Evolutionary conservation across 2,113 vertebrate species (phyloP), one percentile per base, ranked within the genome.

Genomic region (Pangasianodon hypophthalmus): DNA sequence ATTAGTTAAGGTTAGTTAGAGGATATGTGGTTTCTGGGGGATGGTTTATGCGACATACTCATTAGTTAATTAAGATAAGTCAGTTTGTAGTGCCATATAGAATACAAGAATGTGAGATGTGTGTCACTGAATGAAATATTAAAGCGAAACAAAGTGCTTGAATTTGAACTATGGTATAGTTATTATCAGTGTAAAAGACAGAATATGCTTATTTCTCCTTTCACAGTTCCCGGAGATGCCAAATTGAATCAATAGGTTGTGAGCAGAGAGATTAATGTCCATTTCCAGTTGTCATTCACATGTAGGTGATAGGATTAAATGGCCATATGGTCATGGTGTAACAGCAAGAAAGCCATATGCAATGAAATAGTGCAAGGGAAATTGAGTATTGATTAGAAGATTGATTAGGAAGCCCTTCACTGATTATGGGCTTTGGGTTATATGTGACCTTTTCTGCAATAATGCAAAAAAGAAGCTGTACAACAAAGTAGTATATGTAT

Each of bases 31-130:
- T 37, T 44, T 67, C 86, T 79, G 32, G 32, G 16, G 46, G 64
- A 52, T 87, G 81, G 26, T 69, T 85, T 58, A 82, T 84, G 52
- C 21, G 29, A 82, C 9, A 44, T 73, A 84, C 73, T 91, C 80
- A 32, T 67, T 50, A 56, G 58, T 83, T 88, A 46, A 91, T 92
- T 90, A 87, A 84, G 50, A 75, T 73, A 85, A 81, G 87, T 56
- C 62, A 48, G 87, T 81, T 50, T 80, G 13, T 24, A 18, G 29
- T 84, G 82, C 24, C 1, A 85, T 67, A 77, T 13, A 89, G 46
- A 79, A 44, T 58, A 19, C 0, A 11, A 21, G 54, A 67, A 56
- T 1, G 14, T 50, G 58, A 6, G 11, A 50, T 41, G 19, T 50
- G 18, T 44, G 18, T 37, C 32, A 75, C 37, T 64, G 54, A 50